Conservation (phyloP, 2,888 invertebrate genomes). For the Pinctada fucata region DNA sequence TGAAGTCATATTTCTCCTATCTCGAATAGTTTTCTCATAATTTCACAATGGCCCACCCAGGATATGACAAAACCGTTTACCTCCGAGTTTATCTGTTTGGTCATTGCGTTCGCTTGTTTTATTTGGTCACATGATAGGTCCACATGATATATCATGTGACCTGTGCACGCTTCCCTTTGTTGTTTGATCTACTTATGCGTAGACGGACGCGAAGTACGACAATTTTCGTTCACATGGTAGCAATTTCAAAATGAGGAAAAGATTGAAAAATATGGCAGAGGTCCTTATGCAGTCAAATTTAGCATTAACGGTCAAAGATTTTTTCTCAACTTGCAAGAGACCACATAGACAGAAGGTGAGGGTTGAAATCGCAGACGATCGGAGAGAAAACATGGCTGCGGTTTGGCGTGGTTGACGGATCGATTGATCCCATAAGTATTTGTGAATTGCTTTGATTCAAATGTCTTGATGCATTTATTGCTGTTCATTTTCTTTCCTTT, state of each 20-base stretch:
- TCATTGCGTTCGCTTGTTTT: background rate
- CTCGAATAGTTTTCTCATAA: no score
- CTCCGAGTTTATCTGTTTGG: background rate
- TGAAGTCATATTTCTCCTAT: no score
- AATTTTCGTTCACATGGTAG: background rate
- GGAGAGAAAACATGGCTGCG: conserved; percentile 1
- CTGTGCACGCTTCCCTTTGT: conserved; percentile 1
- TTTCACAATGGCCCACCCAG: no score
- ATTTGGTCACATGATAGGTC: conserved; percentile 20
- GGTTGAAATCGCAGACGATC: no score
- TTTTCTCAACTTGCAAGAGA: conserved; percentile 34
- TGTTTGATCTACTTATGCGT: background rate
- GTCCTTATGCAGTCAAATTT: conserved; percentile 47
- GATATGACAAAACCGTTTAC: background rate
- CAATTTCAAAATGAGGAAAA: conserved; percentile 35
- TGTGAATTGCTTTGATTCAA: no score
- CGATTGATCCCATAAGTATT: no score
- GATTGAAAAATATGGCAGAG: conserved; percentile 45
- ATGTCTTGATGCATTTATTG: no score
- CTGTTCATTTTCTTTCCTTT: no score
- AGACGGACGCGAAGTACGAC: background rate
- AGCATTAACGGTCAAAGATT: conserved; percentile 43
- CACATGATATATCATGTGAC: conserved; percentile 11
- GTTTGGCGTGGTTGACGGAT: no score
- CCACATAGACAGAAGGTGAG: conserved; percentile 41